Conservation (phyloP, 2,888 invertebrate genomes). For the Agrochola litura region DNA sequence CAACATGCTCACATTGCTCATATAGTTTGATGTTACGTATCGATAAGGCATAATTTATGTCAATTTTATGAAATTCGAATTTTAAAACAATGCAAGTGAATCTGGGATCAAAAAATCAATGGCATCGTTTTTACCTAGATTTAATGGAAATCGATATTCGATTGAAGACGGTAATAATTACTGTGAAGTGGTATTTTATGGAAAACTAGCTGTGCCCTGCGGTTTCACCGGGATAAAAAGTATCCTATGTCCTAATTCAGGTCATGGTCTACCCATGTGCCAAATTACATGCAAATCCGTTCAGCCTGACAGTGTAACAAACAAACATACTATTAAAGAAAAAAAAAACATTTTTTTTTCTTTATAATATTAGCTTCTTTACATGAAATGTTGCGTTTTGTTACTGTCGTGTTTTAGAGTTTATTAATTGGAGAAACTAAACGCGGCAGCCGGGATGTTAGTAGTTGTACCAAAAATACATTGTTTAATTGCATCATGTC, state of each 20-base stretch:
- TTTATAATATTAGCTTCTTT: not conserved
- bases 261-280: too few relatives aligned
- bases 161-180: conserved; percentile 31
- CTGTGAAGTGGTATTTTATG: not conserved
- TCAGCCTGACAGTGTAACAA: too few relatives aligned
- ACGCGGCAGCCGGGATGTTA: not conserved
- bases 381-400: conserved; percentile 13
- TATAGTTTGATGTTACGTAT: not conserved
- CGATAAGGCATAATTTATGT: too few relatives aligned
- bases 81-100: conserved; percentile 9
- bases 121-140: conserved; percentile 53
- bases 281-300: too few relatives aligned
- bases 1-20: not conserved
- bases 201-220: not conserved
- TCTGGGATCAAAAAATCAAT: conserved; percentile 20
- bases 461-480: not conserved
- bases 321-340: too few relatives aligned
- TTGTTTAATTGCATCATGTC: not conserved
- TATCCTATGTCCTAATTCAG: too few relatives aligned
- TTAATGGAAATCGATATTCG: conserved; percentile 51
- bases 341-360: too few relatives aligned
- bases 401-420: not conserved
- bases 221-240: too few relatives aligned
- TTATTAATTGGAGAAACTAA: conserved; percentile 7
- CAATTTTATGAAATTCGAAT: not conserved